These are phyloP conservation scores for Drosophila pruinosa DNA, from an alignment of 1,140 invertebrate species.

Conservation along the genomic window DNA sequence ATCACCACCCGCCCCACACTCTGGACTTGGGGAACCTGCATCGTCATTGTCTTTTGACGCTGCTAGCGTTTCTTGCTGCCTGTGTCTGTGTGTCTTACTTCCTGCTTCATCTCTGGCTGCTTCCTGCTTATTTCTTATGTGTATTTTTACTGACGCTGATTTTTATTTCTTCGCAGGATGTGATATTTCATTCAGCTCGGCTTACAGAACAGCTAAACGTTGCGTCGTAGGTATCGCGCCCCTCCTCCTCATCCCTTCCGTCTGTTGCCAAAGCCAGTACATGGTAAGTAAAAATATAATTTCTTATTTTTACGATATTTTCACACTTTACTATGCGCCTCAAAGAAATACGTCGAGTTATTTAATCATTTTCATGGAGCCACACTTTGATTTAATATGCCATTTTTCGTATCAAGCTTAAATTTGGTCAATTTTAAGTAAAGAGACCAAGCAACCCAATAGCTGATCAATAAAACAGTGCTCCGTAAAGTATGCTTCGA, in stretches of 20 bases:
- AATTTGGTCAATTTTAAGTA: neutral
- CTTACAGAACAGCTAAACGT: slow-evolving; percentile 63
- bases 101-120: slow-evolving; percentile 66
- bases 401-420: neutral
- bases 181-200: slow-evolving; percentile 74
- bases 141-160: slow-evolving; percentile 73
- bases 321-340: slow-evolving; percentile 8
- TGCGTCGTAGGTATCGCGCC: neutral
- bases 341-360: neutral
- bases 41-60: slow-evolving; percentile 70
- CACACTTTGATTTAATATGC: slow-evolving; percentile 1
- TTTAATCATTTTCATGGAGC: slow-evolving; percentile 6
- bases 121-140: slow-evolving; percentile 66
- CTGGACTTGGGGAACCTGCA: slow-evolving; percentile 35
- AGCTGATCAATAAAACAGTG: neutral
- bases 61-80: slow-evolving; percentile 52
- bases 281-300: slow-evolving; percentile 14
- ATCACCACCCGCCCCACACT: neutral
- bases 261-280: neutral
- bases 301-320: slow-evolving; percentile 14
- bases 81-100: slow-evolving; percentile 45
- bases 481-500: slow-evolving; percentile 5
- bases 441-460: neutral
- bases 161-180: slow-evolving; percentile 77
- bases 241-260: neutral